phyloP scores from a whole-genome alignment of 2,113 vertebrate genomes.

The Periophthalmus modestus region DNA sequence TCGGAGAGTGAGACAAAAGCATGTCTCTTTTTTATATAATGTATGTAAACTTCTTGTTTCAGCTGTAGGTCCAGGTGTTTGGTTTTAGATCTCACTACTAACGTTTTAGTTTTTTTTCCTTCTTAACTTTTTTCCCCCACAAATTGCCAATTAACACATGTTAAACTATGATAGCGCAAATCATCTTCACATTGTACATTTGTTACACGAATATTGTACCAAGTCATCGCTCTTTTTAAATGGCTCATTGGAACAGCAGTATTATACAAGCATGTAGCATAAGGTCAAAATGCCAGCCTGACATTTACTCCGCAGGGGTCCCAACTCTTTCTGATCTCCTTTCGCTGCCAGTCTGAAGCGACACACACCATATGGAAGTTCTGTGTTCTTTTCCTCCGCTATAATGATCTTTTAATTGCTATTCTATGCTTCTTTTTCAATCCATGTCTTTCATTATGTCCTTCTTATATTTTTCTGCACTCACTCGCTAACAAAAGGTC shows the following conservation, averaged over 20 bases:
- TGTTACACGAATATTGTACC: not conserved
- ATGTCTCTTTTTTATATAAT: no score
- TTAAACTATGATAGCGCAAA: no score
- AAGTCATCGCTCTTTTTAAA: not conserved
- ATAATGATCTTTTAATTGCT: slow-evolving; percentile 72
- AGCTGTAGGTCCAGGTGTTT: no score
- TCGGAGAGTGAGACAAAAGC: no score
- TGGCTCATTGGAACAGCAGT: slow-evolving; percentile 4
- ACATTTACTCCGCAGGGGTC: slow-evolving; percentile 57
- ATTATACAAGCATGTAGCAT: slow-evolving; percentile 13
- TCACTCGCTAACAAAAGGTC: slow-evolving; percentile 51
- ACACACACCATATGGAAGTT: slow-evolving; percentile 34
- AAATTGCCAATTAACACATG: no score
- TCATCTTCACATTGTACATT: no score
- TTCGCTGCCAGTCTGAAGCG: slow-evolving; percentile 10
- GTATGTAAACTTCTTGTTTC: no score
- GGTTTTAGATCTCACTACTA: no score
- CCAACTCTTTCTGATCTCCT: slow-evolving; percentile 15
- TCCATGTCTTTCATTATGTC: slow-evolving; percentile 16
- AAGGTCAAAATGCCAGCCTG: slow-evolving; percentile 47
- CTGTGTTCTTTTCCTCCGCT: slow-evolving; percentile 15
- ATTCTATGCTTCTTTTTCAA: slow-evolving; percentile 37
- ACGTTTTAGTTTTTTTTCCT: no score
- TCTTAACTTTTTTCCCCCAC: no score
- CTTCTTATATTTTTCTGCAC: slow-evolving; percentile 49